Evolutionary conservation across 1,140 invertebrate species (phyloP).

Genomic region (Drosophila watanabei): DNA sequence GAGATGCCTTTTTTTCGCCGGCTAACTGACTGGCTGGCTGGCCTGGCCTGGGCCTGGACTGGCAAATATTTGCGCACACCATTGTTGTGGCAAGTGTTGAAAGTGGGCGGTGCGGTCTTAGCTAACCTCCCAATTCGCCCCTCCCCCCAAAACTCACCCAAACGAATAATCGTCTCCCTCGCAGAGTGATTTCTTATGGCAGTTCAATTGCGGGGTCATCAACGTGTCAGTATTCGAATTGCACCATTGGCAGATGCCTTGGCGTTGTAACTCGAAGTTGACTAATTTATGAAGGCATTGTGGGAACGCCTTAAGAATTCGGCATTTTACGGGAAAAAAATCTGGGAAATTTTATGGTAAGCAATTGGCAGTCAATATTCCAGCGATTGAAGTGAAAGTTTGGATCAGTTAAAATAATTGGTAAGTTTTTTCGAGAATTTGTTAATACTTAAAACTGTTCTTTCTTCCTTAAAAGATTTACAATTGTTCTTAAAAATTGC

Average conservation of each 20-base stretch:
- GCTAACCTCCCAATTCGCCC: neutral
- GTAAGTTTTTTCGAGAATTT: neutral
- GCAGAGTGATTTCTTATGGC: slow-evolving; percentile 81
- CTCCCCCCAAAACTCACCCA: neutral
- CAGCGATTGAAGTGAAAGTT: slow-evolving; percentile 10
- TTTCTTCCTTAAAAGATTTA: neutral
- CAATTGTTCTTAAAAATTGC: neutral
- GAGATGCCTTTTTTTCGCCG: slow-evolving; percentile 34
- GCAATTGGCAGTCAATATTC: slow-evolving; percentile 28
- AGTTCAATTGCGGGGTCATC: slow-evolving; percentile 76
- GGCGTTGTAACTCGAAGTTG: slow-evolving; percentile 15
- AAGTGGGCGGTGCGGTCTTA: slow-evolving; percentile 68
- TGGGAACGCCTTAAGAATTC: slow-evolving; percentile 47
- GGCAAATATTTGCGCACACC: slow-evolving; percentile 82
- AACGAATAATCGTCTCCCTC: slow-evolving; percentile 45
- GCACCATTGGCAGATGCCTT: slow-evolving; percentile 43
- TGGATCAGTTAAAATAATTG: neutral
- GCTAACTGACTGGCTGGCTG: slow-evolving; percentile 13
- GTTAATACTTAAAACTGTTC: neutral
- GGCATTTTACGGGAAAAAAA: neutral
- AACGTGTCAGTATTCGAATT: slow-evolving; percentile 69
- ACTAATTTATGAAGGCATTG: slow-evolving; percentile 52
- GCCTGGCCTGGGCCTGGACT: slow-evolving; percentile 21
- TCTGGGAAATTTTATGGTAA: neutral
- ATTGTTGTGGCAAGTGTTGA: slow-evolving; percentile 82